phyloP scores from a whole-genome alignment of 2,888 invertebrate genomes.

The Thymelicus acteon region DNA sequence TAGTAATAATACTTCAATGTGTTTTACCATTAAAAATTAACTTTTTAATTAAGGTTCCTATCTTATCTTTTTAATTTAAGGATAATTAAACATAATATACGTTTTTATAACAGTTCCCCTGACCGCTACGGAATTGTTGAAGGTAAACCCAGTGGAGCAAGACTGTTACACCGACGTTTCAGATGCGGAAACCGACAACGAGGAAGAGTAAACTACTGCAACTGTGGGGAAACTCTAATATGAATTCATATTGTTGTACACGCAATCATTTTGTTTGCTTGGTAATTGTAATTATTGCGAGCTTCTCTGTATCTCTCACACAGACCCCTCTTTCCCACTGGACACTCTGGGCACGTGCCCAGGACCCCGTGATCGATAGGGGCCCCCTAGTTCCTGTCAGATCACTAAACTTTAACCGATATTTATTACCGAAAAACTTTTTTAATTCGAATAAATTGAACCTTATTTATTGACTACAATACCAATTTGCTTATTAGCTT shows the following conservation, averaged over 20 bases:
- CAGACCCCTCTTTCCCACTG: too few relatives aligned
- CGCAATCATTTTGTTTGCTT: neutral
- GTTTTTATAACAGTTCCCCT: slow-evolving; percentile 22
- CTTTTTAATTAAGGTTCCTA: too few relatives aligned
- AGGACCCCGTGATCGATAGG: too few relatives aligned
- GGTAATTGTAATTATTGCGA: neutral
- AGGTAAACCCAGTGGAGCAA: slow-evolving; percentile 69
- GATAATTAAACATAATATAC: slow-evolving; percentile 14
- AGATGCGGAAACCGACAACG: slow-evolving; percentile 75
- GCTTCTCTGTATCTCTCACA: neutral
- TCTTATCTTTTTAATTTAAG: neutral
- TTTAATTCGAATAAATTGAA: too few relatives aligned
- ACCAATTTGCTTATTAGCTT: too few relatives aligned
- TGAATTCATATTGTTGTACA: neutral
- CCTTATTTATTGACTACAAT: too few relatives aligned
- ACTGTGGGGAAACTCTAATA: slow-evolving; percentile 22
- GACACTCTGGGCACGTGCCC: too few relatives aligned
- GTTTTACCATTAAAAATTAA: too few relatives aligned
- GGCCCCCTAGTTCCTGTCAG: too few relatives aligned
- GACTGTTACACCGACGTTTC: slow-evolving; percentile 80
- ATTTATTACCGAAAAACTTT: too few relatives aligned
- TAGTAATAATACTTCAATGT: too few relatives aligned
- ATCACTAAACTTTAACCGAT: too few relatives aligned
- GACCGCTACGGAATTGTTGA: slow-evolving; percentile 63
- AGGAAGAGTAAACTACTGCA: slow-evolving; percentile 51